Percentiles rank a stretch among this genome's conserved stretches.
Evolutionary conservation across 2,888 invertebrate genomes (phyloP).

Genomic region (Branchellion lobata): DNA sequence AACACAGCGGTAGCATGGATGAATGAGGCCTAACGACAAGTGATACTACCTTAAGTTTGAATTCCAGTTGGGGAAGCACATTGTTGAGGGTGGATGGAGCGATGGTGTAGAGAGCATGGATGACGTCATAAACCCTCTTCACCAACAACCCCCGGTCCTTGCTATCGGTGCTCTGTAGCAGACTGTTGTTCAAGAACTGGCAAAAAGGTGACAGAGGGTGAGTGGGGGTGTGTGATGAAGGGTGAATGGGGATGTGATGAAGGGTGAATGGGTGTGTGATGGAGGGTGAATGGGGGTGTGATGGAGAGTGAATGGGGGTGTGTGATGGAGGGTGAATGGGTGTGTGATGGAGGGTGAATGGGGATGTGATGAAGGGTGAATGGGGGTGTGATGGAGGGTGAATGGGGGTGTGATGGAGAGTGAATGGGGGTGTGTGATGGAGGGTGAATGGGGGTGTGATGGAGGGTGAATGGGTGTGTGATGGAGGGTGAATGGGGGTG

Average conservation of each 20-base stretch:
- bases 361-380: no score
- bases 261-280: not conserved
- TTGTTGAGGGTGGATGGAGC: conserved; percentile 81
- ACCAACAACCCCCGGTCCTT: conserved; percentile 69
- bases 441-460: no score
- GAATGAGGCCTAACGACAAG: not conserved
- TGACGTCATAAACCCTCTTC: conserved; percentile 79
- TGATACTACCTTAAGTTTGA: conserved; percentile 72
- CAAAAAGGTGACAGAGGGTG: not conserved
- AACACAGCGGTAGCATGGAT: not conserved
- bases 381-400: no score
- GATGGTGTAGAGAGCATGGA: conserved; percentile 91
- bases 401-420: no score
- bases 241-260: not conserved
- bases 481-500: no score
- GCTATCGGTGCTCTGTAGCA: conserved; percentile 74
- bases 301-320: no score
- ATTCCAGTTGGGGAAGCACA: conserved; percentile 89
- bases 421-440: no score
- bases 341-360: no score
- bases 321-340: no score
- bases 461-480: no score
- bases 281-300: no score
- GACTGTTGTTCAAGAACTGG: conserved; percentile 91
- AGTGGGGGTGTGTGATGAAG: not conserved